Evolutionary conservation across 1,140 invertebrate species (phyloP), one percentile per base, ranked within the genome.

Genomic region (Aphis craccivora): DNA sequence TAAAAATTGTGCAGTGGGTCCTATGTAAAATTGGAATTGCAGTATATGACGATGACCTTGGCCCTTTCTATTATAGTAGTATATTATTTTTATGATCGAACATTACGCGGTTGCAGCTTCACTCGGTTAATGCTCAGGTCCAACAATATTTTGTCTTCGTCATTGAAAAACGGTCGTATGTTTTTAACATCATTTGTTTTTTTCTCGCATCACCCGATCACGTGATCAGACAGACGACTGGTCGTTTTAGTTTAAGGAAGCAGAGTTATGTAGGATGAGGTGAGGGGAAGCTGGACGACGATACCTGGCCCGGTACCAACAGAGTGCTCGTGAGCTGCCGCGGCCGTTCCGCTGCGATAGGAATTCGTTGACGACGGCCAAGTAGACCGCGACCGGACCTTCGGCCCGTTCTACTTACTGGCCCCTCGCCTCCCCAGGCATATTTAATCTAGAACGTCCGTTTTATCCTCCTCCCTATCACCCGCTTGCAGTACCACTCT

Each of bases 331-430:
- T 14, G 60, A 67, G 30, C 30, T 14, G 60, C 60, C 14, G 30
- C 60, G 4, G 60, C 60, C 30, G 60, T 76, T 76, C 60, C 60
- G 60, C 30, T 76, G 60, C 60, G 60, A 76, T 76, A 76, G 60
- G 60, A 76, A 76, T 76, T 14, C 60, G 60, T 76, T 14, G 60
- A 76, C 4, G 14, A 30, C 60, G 14, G 60, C 60, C 60, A 76
- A 76, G 60, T 76, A 76, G 60, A 76, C n/a, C 60, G 60, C n/a
- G 60, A 76, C 60, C 60, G 60, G 60, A 76, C 60, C 60, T 76
- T 76, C 60, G n/a, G 60, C 60, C n/a, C 60, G 60, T 76, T 76
- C 60, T 76, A 76, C 60, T 76, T 76, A n/a, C 60, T 76, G 55
- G 30, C 25, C 55, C 30, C 30, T 60, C 55, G 60, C 11, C 60